phyloP scores from a whole-genome alignment of 1,140 invertebrate species.

The Zaprionus ornatus region DNA sequence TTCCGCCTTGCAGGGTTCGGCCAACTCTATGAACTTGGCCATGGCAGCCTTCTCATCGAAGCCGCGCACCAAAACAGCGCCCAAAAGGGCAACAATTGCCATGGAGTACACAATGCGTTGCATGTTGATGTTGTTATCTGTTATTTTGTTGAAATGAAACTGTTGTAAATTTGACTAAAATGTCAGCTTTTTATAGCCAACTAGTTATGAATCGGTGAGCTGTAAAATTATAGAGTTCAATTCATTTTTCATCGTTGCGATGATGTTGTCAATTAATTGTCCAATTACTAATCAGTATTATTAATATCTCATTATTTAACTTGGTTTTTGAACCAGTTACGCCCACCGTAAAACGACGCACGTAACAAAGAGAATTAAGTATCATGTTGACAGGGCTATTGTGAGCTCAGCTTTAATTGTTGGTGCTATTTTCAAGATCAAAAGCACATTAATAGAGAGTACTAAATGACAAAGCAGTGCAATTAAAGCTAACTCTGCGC shows the following conservation, averaged over 20 bases:
- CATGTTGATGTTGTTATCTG: slow-evolving; percentile 40
- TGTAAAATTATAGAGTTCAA: slow-evolving; percentile 66
- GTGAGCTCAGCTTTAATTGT: not conserved
- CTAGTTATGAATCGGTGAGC: slow-evolving; percentile 33
- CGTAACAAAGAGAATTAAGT: not conserved
- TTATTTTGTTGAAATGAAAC: slow-evolving; percentile 21
- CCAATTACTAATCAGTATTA: slow-evolving; percentile 31
- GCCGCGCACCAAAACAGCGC: slow-evolving; percentile 30
- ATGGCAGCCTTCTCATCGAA: slow-evolving; percentile 61
- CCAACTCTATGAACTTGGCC: slow-evolving; percentile 52
- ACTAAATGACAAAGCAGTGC: not conserved
- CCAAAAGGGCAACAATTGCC: slow-evolving; percentile 32
- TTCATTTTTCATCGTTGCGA: slow-evolving; percentile 30
- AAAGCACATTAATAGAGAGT: not conserved
- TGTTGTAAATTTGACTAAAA: slow-evolving; percentile 19
- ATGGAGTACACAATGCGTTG: slow-evolving; percentile 28
- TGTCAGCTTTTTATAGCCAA: slow-evolving; percentile 35
- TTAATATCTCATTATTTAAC: slow-evolving; percentile 17
- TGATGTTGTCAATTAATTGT: slow-evolving; percentile 30
- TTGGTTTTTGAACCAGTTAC: slow-evolving; percentile 11
- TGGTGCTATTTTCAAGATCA: not conserved
- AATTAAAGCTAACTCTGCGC: not conserved
- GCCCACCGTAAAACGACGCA: not conserved
- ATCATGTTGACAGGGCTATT: not conserved
- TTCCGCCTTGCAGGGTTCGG: slow-evolving; percentile 48